Percentiles rank a stretch among this genome's conserved stretches.
phyloP scores from a whole-genome alignment of 92 coral and sea anemone species.

The Pocillopora meandrina region DNA sequence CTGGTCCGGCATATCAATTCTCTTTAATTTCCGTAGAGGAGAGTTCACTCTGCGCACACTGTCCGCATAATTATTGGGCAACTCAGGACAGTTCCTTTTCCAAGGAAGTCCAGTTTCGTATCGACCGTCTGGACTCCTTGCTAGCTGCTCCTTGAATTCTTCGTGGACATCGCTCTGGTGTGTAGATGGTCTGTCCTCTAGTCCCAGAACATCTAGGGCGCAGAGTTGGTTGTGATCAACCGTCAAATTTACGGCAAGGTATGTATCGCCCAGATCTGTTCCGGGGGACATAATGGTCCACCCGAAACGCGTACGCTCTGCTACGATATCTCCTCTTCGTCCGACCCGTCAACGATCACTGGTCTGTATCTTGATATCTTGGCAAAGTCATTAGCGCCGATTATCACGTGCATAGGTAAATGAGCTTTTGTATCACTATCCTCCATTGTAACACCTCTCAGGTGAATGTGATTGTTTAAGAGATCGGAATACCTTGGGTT shows the following conservation, averaged over 20 bases:
- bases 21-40: constrained; percentile 25
- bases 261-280: too few species aligned
- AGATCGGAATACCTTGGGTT: constrained; percentile 7
- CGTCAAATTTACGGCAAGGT: too few species aligned
- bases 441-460: constrained; percentile 60
- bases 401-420: too few species aligned
- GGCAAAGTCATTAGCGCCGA: too few species aligned
- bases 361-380: too few species aligned
- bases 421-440: constrained; percentile 49
- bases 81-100: constrained; percentile 45
- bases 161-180: constrained; percentile 53
- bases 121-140: constrained; percentile 49
- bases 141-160: constrained; percentile 66
- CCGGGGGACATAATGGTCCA: too few species aligned
- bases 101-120: constrained; percentile 67
- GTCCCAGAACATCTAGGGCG: constrained; percentile 58
- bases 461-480: constrained; percentile 49
- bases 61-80: constrained; percentile 52
- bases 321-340: too few species aligned
- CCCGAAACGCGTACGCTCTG: too few species aligned
- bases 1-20: constrained; percentile 43
- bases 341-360: too few species aligned
- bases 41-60: constrained; percentile 42
- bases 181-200: constrained; percentile 47
- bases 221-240: constrained; percentile 52